Conservation (phyloP, 2,113 vertebrate genomes). For the Rhineura floridana region DNA sequence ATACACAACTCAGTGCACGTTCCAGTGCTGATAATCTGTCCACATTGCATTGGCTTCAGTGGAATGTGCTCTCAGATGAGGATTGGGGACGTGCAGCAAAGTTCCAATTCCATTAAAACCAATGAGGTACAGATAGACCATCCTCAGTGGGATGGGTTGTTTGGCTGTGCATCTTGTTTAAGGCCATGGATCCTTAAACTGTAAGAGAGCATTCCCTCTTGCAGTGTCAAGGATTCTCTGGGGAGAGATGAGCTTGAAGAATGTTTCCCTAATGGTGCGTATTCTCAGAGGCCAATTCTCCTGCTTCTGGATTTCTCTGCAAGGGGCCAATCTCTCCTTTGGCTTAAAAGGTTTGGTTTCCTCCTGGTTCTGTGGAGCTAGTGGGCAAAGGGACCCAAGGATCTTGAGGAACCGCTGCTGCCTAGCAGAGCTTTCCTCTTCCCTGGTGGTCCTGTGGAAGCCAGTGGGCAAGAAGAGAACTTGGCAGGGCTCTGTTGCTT, state of each 20-base stretch:
- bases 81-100: background rate
- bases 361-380: background rate
- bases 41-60: background rate
- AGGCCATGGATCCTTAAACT: background rate
- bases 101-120: background rate
- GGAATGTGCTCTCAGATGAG: background rate
- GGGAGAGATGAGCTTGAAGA: background rate
- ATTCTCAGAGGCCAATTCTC: background rate
- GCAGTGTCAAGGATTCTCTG: background rate
- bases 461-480: background rate
- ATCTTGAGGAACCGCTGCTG: background rate
- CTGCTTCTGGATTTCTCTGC: background rate
- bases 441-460: no score
- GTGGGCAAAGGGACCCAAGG: background rate
- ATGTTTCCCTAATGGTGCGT: background rate
- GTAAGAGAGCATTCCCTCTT: background rate
- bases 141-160: background rate
- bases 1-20: no score
- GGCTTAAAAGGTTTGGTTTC: no score
- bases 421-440: background rate
- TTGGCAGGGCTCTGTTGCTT: background rate
- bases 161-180: background rate
- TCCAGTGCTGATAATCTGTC: background rate
- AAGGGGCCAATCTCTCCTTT: background rate
- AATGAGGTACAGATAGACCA: background rate